Evolutionary conservation across 1,140 invertebrate species (phyloP), one percentile per base, ranked within the genome.

Genomic region (Drosophila chauvacae): DNA sequence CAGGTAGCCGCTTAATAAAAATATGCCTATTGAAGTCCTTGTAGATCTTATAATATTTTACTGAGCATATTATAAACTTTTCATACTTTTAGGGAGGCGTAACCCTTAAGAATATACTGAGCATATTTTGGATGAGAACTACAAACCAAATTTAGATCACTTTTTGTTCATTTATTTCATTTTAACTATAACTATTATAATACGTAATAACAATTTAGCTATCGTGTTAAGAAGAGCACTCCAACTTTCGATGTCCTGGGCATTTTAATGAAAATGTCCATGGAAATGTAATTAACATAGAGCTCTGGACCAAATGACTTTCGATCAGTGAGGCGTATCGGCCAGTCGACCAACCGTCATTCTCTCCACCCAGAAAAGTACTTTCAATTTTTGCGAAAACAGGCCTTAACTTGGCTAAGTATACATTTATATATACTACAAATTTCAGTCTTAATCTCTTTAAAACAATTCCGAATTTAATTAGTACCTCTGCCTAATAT

Each of bases 281-380:
- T 76, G 71, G 37, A 84, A 84, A 65, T 80, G 77, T 84, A 84
- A 84, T 84, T 84, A 80, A 72, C 59, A 44, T 65, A 37, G 41
- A 72, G 65, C 53, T 59, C 50, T 63, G 57, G 51, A 42, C 58
- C 53, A 73, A 72, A 60, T 66, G 58, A 23, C 30, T 26, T 48
- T 39, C 35, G 59, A 65, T 60, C 39, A 62, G 39, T 80, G 61
- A 61, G 41, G 70, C 58, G 37, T 14, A 64, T 48, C 42, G 35
- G 56, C 26, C 66, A 60, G 45, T 28, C 39, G 69, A 47, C 64
- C 70, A 80, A 37, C 18, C 77, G 45, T 23, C 48, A 71, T n/a
- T 39, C 18, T 23, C 18, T 33, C 39, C 53, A 20, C n/a, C 35
- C 60, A 58, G 9, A 7, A 41, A 20, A 7, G 6, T 58, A 26